These are phyloP conservation scores for Oxygymnocypris stewartii DNA, from an alignment of 2,113 vertebrate species.

Conservation along the genomic window DNA sequence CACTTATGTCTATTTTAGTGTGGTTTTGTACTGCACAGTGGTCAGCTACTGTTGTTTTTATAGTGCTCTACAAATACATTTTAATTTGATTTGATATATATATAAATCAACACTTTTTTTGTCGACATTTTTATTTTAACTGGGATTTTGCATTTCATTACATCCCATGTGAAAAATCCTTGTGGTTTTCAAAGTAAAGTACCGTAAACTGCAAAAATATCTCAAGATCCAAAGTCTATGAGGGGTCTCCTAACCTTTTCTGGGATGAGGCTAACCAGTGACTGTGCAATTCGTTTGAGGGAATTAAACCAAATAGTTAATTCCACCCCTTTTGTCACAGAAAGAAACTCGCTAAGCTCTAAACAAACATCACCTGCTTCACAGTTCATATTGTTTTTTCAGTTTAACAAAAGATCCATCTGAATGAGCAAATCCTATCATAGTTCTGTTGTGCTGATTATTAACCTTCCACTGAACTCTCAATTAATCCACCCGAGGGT, in stretches of 20 bases:
- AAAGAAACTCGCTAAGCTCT: slow-evolving; percentile 15
- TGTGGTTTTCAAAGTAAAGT: neutral
- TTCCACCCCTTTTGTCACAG: slow-evolving; percentile 22
- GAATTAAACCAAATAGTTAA: slow-evolving; percentile 23
- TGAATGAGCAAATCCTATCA: slow-evolving; percentile 64
- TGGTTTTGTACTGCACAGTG: too few relatives aligned
- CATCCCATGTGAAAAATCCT: neutral
- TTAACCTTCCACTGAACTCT: slow-evolving; percentile 77
- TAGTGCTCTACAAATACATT: too few relatives aligned
- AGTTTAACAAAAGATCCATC: slow-evolving; percentile 52
- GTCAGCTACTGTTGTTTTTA: too few relatives aligned
- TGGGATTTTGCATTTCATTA: neutral
- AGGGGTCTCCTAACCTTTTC: neutral
- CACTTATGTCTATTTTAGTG: too few relatives aligned
- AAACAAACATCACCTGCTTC: slow-evolving; percentile 41
- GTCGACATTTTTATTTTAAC: too few relatives aligned
- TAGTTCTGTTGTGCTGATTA: slow-evolving; percentile 76
- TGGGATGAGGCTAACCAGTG: slow-evolving; percentile 10
- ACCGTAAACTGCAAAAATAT: neutral
- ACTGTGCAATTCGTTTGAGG: slow-evolving; percentile 13
- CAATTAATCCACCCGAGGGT: slow-evolving; percentile 74
- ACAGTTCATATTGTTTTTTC: slow-evolving; percentile 42
- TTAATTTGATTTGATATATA: too few relatives aligned
- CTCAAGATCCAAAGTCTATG: neutral
- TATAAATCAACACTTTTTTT: too few relatives aligned